Conservation (phyloP, 2,113 vertebrate genomes). For the Prochilodus magdalenae region DNA sequence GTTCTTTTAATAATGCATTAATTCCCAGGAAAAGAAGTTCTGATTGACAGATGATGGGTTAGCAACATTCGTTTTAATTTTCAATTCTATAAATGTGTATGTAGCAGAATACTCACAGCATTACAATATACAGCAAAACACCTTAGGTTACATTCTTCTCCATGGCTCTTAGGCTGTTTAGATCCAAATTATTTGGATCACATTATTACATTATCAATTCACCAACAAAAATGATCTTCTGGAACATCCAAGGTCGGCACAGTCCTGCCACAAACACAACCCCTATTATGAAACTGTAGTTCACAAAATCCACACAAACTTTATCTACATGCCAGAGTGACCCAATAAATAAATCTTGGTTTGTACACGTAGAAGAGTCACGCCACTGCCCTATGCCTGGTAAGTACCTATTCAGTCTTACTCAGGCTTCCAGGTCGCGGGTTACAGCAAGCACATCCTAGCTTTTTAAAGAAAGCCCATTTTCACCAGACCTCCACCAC, state of each 20-base stretch:
- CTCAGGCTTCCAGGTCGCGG: background rate
- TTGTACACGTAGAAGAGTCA: background rate
- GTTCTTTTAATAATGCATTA: too few species aligned
- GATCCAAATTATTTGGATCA: background rate
- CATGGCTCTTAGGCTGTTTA: too few species aligned
- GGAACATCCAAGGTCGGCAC: background rate
- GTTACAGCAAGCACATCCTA: background rate
- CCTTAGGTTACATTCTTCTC: too few species aligned
- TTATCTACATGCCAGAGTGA: background rate
- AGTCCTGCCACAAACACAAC: background rate
- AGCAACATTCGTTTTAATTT: too few species aligned
- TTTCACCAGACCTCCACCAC: background rate
- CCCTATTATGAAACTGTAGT: background rate
- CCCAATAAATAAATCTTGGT: background rate
- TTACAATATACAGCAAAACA: too few species aligned
- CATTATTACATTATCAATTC: background rate
- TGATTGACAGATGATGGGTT: background rate
- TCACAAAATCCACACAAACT: background rate
- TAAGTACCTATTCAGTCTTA: background rate
- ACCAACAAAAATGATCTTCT: background rate
- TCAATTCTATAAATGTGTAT: too few species aligned
- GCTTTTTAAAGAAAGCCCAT: background rate
- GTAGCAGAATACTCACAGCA: too few species aligned
- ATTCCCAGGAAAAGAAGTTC: too few species aligned
- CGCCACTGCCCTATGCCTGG: background rate